These are phyloP conservation scores for Calameuta idolon DNA, from an alignment of 2,888 invertebrate genomes.

Conservation along the genomic window DNA sequence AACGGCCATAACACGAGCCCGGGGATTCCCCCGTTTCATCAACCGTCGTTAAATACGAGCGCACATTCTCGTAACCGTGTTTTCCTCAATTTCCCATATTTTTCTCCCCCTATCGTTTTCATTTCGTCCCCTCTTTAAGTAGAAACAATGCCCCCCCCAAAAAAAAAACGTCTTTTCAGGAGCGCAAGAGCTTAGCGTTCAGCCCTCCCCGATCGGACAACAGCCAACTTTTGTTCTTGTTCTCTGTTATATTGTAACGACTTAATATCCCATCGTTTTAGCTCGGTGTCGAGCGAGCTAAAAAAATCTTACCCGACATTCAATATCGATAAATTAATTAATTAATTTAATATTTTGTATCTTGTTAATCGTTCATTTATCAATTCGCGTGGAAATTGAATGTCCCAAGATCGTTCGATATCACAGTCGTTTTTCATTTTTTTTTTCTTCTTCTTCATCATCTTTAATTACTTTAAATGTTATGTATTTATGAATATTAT, in stretches of 20 bases:
- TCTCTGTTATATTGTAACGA: constrained; percentile 57
- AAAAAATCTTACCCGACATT: constrained; percentile 50
- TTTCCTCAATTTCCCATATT: constrained; percentile 15
- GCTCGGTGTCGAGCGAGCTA: constrained; percentile 47
- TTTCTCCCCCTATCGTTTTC: constrained; percentile 34
- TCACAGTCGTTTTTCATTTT: constrained; percentile 66
- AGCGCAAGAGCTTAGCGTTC: constrained; percentile 57
- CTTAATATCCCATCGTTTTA: constrained; percentile 54
- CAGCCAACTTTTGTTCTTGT: constrained; percentile 51
- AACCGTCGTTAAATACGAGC: constrained; percentile 13
- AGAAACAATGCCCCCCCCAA: constrained; percentile 55
- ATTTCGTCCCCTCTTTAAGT: constrained; percentile 44
- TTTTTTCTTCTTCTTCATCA: constrained; percentile 38
- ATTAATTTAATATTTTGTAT: constrained; percentile 50
- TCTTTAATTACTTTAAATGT: constrained; percentile 53
- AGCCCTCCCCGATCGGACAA: constrained; percentile 64
- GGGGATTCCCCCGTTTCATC: not conserved
- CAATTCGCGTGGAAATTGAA: constrained; percentile 63
- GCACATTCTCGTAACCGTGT: constrained; percentile 20
- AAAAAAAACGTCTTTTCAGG: constrained; percentile 48
- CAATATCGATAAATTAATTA: constrained; percentile 57
- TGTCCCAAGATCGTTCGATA: constrained; percentile 67
- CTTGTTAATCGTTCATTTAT: constrained; percentile 53
- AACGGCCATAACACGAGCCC: not conserved
- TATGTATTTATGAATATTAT: constrained; percentile 63